Conservation (phyloP, 1,140 invertebrate genomes). For the Dreissena polymorpha region DNA sequence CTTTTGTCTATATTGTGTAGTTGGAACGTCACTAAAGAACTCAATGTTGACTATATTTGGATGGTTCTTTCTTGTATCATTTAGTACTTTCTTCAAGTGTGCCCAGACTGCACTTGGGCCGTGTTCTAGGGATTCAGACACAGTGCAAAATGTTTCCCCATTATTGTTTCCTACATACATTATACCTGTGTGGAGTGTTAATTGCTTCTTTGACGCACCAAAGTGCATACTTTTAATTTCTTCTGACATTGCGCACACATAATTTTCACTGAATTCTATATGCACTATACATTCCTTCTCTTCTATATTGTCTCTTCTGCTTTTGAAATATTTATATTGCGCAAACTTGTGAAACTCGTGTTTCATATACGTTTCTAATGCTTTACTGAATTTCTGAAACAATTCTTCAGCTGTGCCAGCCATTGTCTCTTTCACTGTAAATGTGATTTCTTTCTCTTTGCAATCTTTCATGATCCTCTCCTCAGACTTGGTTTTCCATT, state of each 20-base stretch:
- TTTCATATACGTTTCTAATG: background rate
- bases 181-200: too few species aligned
- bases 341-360: background rate
- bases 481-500: background rate
- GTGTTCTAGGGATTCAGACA: constrained; percentile 51
- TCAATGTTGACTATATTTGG: too few species aligned
- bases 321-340: constrained; percentile 1
- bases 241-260: constrained; percentile 22
- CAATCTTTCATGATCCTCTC: background rate
- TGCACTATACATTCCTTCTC: constrained; percentile 56
- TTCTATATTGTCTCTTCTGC: too few species aligned
- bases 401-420: background rate
- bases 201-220: constrained; percentile 53
- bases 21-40: constrained; percentile 58
- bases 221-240: constrained; percentile 61
- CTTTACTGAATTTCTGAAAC: background rate
- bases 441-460: background rate
- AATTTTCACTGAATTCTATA: constrained; percentile 61
- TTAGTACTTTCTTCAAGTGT: constrained; percentile 50
- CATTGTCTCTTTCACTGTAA: constrained; percentile 14
- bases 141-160: constrained; percentile 34
- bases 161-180: background rate
- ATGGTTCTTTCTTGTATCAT: constrained; percentile 43
- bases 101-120: constrained; percentile 56
- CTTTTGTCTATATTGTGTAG: constrained; percentile 60